These are phyloP conservation scores for Camponotus pennsylvanicus DNA, from an alignment of 1,140 invertebrate species.

Conservation along the genomic window DNA sequence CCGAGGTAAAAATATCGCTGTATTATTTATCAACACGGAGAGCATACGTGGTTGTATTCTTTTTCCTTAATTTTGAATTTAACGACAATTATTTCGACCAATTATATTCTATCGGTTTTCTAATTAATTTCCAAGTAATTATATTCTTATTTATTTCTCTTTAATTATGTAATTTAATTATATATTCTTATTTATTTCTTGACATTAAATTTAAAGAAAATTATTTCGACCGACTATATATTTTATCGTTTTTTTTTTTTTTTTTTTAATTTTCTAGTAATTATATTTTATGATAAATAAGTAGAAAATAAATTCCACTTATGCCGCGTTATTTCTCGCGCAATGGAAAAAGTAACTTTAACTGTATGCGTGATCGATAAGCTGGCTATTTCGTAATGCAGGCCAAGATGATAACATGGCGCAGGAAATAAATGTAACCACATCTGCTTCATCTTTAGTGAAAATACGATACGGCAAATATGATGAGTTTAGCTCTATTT, in stretches of 20 bases:
- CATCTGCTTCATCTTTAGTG: constrained; percentile 22
- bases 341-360: constrained; percentile 37
- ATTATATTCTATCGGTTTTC: too few species aligned
- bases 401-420: constrained; percentile 12
- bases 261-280: neutral
- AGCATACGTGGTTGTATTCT: neutral
- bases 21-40: neutral
- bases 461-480: constrained; percentile 15
- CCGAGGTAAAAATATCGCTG: neutral
- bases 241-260: neutral
- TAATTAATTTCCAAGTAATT: too few species aligned
- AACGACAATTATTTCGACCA: too few species aligned
- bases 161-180: too few species aligned
- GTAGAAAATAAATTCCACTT: neutral
- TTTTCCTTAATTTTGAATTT: neutral
- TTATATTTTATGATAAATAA: neutral
- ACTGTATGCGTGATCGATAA: constrained; percentile 21
- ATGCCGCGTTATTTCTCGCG: neutral
- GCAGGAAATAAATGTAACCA: constrained; percentile 19
- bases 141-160: too few species aligned
- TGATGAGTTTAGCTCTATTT: constrained; percentile 4
- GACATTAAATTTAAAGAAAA: neutral
- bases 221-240: neutral
- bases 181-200: neutral
- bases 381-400: constrained; percentile 32